These are phyloP conservation scores for Rhabdomys pumilio DNA, from an alignment of 2,797 vertebrate genomes.

Conservation along the genomic window DNA sequence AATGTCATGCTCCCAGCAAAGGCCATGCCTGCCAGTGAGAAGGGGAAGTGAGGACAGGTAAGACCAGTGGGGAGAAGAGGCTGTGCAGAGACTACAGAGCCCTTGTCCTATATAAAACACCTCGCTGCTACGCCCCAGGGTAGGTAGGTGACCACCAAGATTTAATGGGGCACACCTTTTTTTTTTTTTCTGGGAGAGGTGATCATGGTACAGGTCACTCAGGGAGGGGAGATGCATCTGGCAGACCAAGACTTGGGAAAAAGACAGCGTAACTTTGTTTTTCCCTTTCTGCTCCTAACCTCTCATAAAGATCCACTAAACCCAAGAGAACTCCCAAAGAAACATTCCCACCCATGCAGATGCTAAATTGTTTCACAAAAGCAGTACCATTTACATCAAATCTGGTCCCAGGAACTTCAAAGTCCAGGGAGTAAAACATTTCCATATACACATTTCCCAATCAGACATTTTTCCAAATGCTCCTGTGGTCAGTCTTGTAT, in stretches of 20 bases:
- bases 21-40: neutral
- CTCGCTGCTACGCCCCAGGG: neutral
- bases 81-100: neutral
- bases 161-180: neutral
- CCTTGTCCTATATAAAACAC: neutral
- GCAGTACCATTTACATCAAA: constrained; percentile 1
- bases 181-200: neutral
- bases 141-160: neutral
- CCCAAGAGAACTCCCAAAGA: neutral
- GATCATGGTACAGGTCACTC: neutral
- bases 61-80: neutral
- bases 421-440: neutral
- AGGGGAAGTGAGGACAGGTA: neutral
- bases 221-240: neutral
- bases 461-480: neutral
- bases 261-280: neutral
- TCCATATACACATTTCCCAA: neutral
- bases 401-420: neutral
- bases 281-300: neutral
- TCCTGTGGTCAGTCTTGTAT: neutral
- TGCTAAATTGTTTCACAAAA: constrained; percentile 15
- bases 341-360: neutral
- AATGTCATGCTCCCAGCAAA: neutral
- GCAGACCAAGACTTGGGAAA: neutral
- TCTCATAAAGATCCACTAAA: neutral